Percentiles rank a stretch among this genome's conserved stretches.
Evolutionary conservation across 2,888 invertebrate genomes (phyloP).

Genomic region (Mantis religiosa): DNA sequence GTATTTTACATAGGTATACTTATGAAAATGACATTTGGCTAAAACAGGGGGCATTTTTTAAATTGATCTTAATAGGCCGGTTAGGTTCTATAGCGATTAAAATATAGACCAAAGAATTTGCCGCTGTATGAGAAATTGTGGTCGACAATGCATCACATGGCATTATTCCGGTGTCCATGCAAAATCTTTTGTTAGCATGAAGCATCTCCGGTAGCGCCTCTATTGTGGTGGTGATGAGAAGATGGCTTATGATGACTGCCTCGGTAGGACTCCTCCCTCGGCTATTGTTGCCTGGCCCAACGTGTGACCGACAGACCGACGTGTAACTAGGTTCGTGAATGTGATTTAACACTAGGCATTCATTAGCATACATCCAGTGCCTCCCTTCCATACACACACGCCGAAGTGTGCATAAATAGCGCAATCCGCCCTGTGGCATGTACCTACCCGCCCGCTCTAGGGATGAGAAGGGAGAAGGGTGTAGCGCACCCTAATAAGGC

Average conservation of each 20-base stretch:
- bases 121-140: neutral
- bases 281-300: slow-evolving; percentile 1
- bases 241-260: neutral
- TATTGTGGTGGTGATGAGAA: neutral
- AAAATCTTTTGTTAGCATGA: neutral
- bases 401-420: neutral
- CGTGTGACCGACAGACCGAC: slow-evolving; percentile 8
- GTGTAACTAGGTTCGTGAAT: neutral
- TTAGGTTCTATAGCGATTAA: no score
- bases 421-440: neutral
- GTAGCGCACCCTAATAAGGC: neutral
- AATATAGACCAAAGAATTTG: neutral
- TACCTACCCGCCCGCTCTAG: neutral
- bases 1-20: no score
- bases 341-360: slow-evolving; percentile 5
- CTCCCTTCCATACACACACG: neutral
- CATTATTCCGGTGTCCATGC: neutral
- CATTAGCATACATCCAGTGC: slow-evolving; percentile 5
- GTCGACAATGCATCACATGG: neutral
- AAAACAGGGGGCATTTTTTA: no score
- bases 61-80: no score
- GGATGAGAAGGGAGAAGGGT: neutral
- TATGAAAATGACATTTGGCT: no score
- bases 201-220: neutral
- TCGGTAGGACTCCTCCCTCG: neutral